Conservation (phyloP, 1,140 invertebrate genomes). For the Eriosoma lanigerum region DNA sequence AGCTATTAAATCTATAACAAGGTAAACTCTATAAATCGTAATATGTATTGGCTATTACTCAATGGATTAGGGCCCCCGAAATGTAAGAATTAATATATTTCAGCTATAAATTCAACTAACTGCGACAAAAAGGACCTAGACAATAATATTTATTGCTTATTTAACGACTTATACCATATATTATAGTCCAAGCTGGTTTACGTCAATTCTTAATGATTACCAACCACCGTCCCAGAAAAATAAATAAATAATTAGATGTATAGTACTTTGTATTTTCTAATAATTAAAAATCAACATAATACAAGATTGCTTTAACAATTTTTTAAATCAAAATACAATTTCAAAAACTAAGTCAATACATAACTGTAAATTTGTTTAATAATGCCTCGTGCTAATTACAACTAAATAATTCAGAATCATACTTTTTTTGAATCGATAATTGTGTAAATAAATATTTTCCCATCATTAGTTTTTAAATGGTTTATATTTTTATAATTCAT, state of each 20-base stretch:
- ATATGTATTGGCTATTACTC: constrained; percentile 17
- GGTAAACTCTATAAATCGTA: constrained; percentile 14
- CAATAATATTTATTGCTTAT: constrained; percentile 35
- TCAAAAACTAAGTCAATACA: not conserved
- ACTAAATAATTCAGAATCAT: no score
- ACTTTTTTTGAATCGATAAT: no score
- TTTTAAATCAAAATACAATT: not conserved
- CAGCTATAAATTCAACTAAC: constrained; percentile 22
- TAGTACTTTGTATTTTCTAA: not conserved
- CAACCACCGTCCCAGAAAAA: not conserved
- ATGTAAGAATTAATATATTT: constrained; percentile 31
- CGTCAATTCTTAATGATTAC: not conserved
- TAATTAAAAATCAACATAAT: not conserved
- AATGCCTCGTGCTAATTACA: no score
- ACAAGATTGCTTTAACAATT: not conserved
- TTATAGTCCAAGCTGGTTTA: not conserved
- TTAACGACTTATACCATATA: not conserved
- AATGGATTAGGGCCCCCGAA: not conserved
- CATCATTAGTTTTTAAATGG: no score
- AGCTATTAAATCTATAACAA: constrained; percentile 4
- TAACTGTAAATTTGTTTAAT: not conserved
- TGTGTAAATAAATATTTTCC: no score
- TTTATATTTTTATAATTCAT: no score
- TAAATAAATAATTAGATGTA: no score
- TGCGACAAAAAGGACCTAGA: constrained; percentile 18